Conservation (phyloP, 2,113 vertebrate species). For the Gavialis gangeticus region DNA sequence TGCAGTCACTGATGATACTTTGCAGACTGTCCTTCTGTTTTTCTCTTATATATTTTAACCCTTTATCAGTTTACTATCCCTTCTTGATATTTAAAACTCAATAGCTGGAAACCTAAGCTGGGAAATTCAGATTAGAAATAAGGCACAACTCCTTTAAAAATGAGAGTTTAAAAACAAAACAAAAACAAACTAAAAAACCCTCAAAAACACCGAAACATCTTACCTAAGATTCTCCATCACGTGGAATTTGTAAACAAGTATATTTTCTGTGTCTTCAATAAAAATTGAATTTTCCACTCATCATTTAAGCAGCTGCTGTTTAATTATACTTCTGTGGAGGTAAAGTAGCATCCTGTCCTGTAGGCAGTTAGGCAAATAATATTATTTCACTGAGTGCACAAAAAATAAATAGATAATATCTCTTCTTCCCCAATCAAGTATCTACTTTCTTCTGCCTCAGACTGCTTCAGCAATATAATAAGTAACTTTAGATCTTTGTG, state of each 20-base stretch:
- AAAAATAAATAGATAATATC: neutral
- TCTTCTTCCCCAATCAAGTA: neutral
- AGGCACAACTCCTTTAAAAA: neutral
- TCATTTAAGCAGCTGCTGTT: neutral
- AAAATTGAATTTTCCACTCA: neutral
- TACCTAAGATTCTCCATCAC: neutral
- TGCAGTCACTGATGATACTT: too few species aligned
- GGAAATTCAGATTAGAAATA: neutral
- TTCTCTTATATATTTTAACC: too few species aligned
- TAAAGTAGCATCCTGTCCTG: neutral
- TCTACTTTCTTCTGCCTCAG: neutral
- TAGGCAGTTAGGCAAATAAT: neutral
- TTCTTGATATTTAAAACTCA: neutral
- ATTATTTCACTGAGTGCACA: neutral
- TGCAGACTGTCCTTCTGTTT: too few species aligned
- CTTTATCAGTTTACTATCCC: too few species aligned
- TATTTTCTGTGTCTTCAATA: neutral
- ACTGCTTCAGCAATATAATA: neutral
- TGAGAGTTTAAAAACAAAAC: neutral
- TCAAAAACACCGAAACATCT: neutral
- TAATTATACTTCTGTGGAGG: neutral
- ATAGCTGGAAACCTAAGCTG: neutral
- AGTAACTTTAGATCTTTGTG: neutral
- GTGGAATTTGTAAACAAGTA: constrained; percentile 16
- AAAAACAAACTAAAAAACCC: too few species aligned